These are phyloP conservation scores for Pyralis farinalis DNA, from an alignment of 2,888 invertebrate species.

Conservation along the genomic window DNA sequence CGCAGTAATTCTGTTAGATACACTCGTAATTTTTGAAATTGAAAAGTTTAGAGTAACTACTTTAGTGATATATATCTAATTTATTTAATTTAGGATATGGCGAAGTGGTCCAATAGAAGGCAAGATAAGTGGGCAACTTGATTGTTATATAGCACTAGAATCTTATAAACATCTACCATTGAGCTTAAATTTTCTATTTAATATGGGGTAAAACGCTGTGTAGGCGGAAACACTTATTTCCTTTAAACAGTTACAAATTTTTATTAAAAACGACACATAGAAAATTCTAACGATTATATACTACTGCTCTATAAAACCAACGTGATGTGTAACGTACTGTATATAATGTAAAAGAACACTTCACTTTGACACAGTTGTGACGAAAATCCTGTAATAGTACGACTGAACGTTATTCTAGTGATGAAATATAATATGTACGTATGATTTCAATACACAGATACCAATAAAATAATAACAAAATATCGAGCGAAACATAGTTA, in stretches of 20 bases:
- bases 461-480: no score
- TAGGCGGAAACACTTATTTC: constrained; percentile 14
- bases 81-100: constrained; percentile 20
- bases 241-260: constrained; percentile 8
- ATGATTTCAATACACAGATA: no score
- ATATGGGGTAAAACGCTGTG: constrained; percentile 3
- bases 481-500: no score
- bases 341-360: constrained; percentile 4
- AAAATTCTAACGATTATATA: constrained; percentile 8
- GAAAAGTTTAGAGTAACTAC: no score
- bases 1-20: no score
- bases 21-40: no score
- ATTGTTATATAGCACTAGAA: constrained; percentile 11
- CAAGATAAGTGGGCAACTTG: constrained; percentile 38
- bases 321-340: constrained; percentile 3
- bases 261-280: constrained; percentile 14
- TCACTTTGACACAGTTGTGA: constrained; percentile 10
- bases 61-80: no score
- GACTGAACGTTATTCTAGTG: not conserved
- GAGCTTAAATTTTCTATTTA: constrained; percentile 4
- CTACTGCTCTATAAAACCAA: constrained; percentile 3
- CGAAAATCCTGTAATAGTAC: constrained; percentile 3
- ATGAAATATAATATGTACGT: no score
- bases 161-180: constrained; percentile 5
- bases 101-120: constrained; percentile 36